A percentile compares a stretch with the other conserved stretches of the same genome.
Conservation (phyloP, 2,888 invertebrate genomes). For the Embidobia sp. region DNA sequence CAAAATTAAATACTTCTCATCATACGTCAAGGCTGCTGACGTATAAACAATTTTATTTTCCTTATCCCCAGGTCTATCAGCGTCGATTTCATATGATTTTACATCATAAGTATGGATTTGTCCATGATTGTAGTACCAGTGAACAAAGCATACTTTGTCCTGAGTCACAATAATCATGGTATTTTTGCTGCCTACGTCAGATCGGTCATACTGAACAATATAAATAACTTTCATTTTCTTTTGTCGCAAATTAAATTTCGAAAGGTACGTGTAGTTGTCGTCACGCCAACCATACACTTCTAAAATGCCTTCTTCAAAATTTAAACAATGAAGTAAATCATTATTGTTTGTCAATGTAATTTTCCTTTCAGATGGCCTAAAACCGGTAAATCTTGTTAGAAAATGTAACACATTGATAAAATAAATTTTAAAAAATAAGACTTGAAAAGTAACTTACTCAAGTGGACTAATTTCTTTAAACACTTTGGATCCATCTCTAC, state of each 20-base stretch:
- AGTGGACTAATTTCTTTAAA: conserved; percentile 39
- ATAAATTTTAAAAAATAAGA: not conserved
- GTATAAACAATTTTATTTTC: conserved; percentile 69
- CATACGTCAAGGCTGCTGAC: conserved; percentile 80
- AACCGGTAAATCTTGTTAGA: not conserved
- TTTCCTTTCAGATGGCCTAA: conserved; percentile 35
- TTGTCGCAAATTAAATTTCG: conserved; percentile 71
- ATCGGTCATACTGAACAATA: conserved; percentile 36
- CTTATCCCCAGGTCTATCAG: conserved; percentile 58
- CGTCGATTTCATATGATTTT: conserved; percentile 67
- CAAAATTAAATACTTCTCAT: conserved; percentile 80
- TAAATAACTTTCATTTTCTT: conserved; percentile 69
- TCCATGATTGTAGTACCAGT: conserved; percentile 69
- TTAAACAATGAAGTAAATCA: conserved; percentile 73
- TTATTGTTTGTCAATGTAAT: conserved; percentile 65
- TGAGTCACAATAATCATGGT: conserved; percentile 76
- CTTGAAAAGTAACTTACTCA: conserved; percentile 51
- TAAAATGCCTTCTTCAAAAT: conserved; percentile 72
- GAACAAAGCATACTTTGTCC: conserved; percentile 70
- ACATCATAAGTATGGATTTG: conserved; percentile 71
- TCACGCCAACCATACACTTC: conserved; percentile 64
- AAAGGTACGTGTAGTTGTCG: conserved; percentile 66
- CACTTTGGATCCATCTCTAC: conserved; percentile 67
- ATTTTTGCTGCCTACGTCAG: conserved; percentile 56
- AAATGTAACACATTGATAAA: no score